These are phyloP conservation scores for Drosophila subobscura DNA, from an alignment of 1,140 invertebrate genomes.

Conservation along the genomic window DNA sequence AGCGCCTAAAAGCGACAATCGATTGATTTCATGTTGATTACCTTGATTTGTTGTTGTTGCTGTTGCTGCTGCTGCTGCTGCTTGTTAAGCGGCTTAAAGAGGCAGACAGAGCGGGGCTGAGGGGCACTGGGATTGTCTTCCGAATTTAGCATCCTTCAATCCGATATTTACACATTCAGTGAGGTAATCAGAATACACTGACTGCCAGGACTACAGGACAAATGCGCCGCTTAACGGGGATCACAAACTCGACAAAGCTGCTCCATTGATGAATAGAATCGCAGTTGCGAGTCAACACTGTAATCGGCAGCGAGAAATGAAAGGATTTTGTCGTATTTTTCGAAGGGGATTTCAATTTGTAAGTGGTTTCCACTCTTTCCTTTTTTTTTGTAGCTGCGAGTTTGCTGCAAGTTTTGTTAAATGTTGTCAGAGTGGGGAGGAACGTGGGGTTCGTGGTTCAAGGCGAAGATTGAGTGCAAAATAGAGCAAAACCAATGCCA, in stretches of 20 bases:
- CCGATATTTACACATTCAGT: slow-evolving; percentile 29
- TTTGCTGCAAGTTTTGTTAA: too few relatives aligned
- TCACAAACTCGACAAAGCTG: not conserved
- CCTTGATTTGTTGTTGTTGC: slow-evolving; percentile 66
- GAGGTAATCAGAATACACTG: slow-evolving; percentile 26
- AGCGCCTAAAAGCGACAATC: slow-evolving; percentile 66
- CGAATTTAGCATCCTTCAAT: slow-evolving; percentile 28
- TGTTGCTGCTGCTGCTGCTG: not conserved
- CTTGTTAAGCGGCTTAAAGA: slow-evolving; percentile 46
- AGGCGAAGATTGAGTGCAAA: too few relatives aligned
- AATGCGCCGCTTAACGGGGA: slow-evolving; percentile 36
- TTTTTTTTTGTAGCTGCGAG: too few relatives aligned
- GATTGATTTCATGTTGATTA: slow-evolving; percentile 80
- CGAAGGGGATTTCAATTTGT: too few relatives aligned
- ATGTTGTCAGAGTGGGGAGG: too few relatives aligned
- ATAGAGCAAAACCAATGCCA: too few relatives aligned
- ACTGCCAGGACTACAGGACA: slow-evolving; percentile 1
- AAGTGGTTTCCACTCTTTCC: too few relatives aligned
- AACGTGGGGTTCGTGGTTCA: too few relatives aligned
- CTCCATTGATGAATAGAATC: slow-evolving; percentile 2
- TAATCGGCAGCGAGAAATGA: too few relatives aligned
- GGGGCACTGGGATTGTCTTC: slow-evolving; percentile 13
- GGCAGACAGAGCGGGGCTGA: too few relatives aligned
- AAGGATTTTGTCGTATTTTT: too few relatives aligned
- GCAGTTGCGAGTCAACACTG: not conserved